Evolutionary conservation across 2,797 vertebrate genomes (phyloP).

Genomic region (Poeciliopsis infans): DNA sequence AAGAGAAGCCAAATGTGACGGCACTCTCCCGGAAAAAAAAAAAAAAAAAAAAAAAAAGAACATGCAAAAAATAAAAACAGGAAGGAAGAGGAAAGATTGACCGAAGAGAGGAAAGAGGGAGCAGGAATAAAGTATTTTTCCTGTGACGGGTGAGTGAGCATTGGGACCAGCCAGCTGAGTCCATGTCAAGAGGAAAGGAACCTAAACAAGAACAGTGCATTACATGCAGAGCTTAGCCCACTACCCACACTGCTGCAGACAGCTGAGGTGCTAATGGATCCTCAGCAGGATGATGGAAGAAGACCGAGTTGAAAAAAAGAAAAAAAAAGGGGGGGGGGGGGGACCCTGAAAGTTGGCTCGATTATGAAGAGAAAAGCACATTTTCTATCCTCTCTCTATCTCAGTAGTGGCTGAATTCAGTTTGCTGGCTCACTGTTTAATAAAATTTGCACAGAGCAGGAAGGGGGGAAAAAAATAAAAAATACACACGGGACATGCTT

Average conservation of each 20-base stretch:
- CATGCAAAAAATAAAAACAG: constrained; percentile 60
- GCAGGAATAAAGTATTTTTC: constrained; percentile 35
- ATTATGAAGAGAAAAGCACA: background rate
- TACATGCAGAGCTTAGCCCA: constrained; percentile 55
- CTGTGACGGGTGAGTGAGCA: constrained; percentile 73
- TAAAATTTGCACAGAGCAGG: constrained; percentile 46
- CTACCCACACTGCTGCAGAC: constrained; percentile 20
- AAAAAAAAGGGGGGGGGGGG: background rate
- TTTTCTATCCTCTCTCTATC: constrained; percentile 19
- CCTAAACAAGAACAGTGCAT: constrained; percentile 47
- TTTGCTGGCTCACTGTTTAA: constrained; percentile 28
- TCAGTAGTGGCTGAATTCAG: constrained; percentile 5
- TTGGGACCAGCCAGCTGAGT: constrained; percentile 72
- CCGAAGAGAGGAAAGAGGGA: constrained; percentile 16
- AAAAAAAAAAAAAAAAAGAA: constrained; percentile 24
- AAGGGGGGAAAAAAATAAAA: constrained; percentile 1
- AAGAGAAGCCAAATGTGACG: constrained; percentile 26
- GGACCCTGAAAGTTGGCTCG: constrained; percentile 23
- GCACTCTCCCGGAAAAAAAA: constrained; percentile 15
- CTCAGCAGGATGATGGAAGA: constrained; percentile 24
- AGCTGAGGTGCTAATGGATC: constrained; percentile 54
- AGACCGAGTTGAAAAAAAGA: background rate
- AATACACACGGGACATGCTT: constrained; percentile 57
- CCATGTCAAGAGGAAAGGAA: constrained; percentile 60
- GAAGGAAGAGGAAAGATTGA: constrained; percentile 26